Evolutionary conservation across 2,888 invertebrate species (phyloP).

Genomic region (Phengaris alcon): DNA sequence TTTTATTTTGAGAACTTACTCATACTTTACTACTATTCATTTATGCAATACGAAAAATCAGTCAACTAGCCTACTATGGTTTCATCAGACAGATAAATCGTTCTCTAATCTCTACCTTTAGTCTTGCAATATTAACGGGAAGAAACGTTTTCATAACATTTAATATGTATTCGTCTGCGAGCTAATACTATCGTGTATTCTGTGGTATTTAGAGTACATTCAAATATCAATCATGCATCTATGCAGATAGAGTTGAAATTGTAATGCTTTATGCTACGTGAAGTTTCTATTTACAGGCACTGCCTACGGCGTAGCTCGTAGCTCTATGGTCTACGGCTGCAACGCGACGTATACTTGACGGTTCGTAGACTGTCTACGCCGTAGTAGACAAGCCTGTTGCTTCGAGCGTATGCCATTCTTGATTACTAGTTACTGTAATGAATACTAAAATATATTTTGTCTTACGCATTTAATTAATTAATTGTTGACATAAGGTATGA

Average conservation of each 20-base stretch:
- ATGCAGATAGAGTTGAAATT: background rate
- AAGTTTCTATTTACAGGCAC: conserved; percentile 14
- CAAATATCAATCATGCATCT: background rate
- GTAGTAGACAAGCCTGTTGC: conserved; percentile 33
- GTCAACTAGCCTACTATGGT: too few species aligned
- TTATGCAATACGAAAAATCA: too few species aligned
- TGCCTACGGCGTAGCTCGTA: conserved; percentile 57
- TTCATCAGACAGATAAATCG: conserved; percentile 1
- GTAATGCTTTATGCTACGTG: background rate
- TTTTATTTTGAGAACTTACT: too few species aligned
- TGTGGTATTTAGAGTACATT: background rate
- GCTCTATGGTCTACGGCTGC: conserved; percentile 48
- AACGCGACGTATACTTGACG: conserved; percentile 53
- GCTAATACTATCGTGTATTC: background rate
- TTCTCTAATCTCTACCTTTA: conserved; percentile 7
- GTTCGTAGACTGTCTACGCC: conserved; percentile 58
- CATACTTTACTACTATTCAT: too few species aligned
- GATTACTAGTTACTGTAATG: background rate
- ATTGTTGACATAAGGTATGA: too few species aligned
- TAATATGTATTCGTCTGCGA: conserved; percentile 12
- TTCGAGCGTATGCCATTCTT: conserved; percentile 6
- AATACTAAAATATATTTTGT: background rate
- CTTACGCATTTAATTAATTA: too few species aligned
- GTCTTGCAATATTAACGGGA: conserved; percentile 1
- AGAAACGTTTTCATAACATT: conserved; percentile 4